Evolutionary conservation across 2,797 vertebrate species (phyloP), one percentile per base, ranked within the genome.

Genomic region (Pelodytes ibericus): DNA sequence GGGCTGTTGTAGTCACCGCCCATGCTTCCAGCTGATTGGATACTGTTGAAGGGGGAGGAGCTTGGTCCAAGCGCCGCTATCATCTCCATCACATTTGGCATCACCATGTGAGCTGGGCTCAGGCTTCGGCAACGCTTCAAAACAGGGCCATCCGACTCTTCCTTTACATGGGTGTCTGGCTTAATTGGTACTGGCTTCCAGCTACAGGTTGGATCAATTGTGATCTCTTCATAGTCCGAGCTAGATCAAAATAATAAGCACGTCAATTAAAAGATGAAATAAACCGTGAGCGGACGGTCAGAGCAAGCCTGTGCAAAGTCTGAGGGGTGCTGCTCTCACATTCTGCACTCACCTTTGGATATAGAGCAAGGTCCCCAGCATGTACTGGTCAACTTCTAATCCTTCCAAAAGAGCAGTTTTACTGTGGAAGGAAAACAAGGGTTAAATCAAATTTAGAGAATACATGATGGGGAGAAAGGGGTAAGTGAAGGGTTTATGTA

Each of bases 1-100:
- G 94, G 93, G 80, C 90, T 71, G 39, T 89, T 67, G 81, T 95
- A 98, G 83, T 98, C 95, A 0, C 89, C 84, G 0, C 90, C 84
- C 51, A 87, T 87, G 24, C 83, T 80, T 24, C 92, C 89, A 0
- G 90, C 89, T 3, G 88, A 81, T 1, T 88, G 84, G 76, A 96
- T 65, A 9, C 88, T 83, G 0, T 92, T 82, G 82, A 96, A 96
- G 1, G 95, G 95, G 0, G 90, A 85, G 0, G 94, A 90, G 6
- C 92, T 88, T 0, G 96, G 96, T 10, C 96, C 96, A 82, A 98
- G 88, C 0, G 96, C 94, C 0, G 94, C 96, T 0, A 99, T 96
- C 95, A 97, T 96, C 85, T 99, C 96, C 96, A 98, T 96, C 79
- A 99, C 96, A 0, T 90, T 96, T 41, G 97, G 96, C 88, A 98